These are phyloP conservation scores for Alfaro cultratus DNA, from an alignment of 2,797 vertebrate genomes.

Conservation along the genomic window DNA sequence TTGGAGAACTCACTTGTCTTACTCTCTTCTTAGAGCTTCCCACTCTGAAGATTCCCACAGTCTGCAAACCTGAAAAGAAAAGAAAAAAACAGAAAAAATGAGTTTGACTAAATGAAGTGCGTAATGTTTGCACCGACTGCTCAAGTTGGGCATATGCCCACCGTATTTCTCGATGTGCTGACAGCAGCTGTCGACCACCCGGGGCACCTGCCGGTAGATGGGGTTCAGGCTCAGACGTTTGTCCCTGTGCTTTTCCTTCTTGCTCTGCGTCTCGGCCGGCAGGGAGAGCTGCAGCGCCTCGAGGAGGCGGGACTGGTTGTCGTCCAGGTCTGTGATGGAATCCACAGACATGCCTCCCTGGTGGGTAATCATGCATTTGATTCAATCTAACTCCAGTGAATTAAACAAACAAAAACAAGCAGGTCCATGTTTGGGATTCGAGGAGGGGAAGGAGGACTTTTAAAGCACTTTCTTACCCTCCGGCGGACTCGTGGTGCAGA, in stretches of 20 bases:
- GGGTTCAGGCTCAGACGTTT: conserved; percentile 94
- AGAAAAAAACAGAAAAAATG: not conserved
- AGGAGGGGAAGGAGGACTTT: no score
- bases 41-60: conserved; percentile 95
- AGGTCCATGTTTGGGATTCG: not conserved
- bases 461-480: conserved; percentile 81
- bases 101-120: not conserved
- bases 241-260: conserved; percentile 94
- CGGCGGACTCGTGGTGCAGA: conserved; percentile 87
- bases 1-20: conserved; percentile 84
- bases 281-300: conserved; percentile 95
- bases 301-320: conserved; percentile 93
- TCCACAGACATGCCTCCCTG: conserved; percentile 97
- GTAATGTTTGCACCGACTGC: not conserved
- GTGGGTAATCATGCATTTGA: conserved; percentile 31
- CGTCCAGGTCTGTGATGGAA: conserved; percentile 95
- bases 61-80: conserved; percentile 87
- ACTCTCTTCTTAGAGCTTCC: conserved; percentile 98
- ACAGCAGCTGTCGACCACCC: conserved; percentile 94
- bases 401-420: not conserved
- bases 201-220: conserved; percentile 94
- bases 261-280: conserved; percentile 89
- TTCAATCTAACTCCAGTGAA: not conserved
- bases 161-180: conserved; percentile 94
- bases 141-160: conserved; percentile 61